Evolutionary conservation across 2,113 vertebrate genomes (phyloP).

Genomic region (Onychorhynchus coronatus): DNA sequence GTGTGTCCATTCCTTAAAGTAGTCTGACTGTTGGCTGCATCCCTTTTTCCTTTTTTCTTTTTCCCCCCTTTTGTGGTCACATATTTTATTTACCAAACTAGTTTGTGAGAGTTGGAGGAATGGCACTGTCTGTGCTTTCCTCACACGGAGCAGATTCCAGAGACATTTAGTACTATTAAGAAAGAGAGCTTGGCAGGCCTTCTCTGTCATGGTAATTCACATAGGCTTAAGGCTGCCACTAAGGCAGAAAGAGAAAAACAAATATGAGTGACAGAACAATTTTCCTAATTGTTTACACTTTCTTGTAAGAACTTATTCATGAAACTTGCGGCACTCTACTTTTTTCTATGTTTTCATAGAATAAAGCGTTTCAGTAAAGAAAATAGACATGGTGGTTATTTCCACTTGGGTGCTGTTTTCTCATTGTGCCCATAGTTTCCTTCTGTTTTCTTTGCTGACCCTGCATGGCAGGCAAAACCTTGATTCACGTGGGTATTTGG

Average conservation of each 20-base stretch:
- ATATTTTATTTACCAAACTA: conserved; percentile 29
- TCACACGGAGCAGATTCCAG: conserved; percentile 8
- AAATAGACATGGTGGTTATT: neutral
- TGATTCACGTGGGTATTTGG: neutral
- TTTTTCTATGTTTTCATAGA: neutral
- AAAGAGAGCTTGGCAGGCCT: conserved; percentile 21
- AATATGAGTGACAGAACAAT: neutral
- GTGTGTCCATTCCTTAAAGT: neutral
- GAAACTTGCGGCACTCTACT: neutral
- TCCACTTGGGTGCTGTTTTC: neutral
- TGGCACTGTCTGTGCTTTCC: conserved; percentile 3
- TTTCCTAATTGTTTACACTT: conserved; percentile 26
- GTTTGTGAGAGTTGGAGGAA: neutral
- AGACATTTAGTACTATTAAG: neutral
- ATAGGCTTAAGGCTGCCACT: neutral
- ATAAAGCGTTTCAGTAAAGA: neutral
- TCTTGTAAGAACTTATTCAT: neutral
- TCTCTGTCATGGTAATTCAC: neutral
- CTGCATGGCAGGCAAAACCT: neutral
- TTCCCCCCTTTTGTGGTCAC: neutral
- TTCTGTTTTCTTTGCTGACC: neutral
- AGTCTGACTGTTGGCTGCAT: neutral
- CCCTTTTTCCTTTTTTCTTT: neutral
- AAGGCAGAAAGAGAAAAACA: conserved; percentile 48
- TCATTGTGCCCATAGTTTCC: neutral